Percentiles rank a stretch among this genome's conserved stretches.
phyloP scores from a whole-genome alignment of 2,113 vertebrate species.

The Speoplatyrhinus poulsoni region DNA sequence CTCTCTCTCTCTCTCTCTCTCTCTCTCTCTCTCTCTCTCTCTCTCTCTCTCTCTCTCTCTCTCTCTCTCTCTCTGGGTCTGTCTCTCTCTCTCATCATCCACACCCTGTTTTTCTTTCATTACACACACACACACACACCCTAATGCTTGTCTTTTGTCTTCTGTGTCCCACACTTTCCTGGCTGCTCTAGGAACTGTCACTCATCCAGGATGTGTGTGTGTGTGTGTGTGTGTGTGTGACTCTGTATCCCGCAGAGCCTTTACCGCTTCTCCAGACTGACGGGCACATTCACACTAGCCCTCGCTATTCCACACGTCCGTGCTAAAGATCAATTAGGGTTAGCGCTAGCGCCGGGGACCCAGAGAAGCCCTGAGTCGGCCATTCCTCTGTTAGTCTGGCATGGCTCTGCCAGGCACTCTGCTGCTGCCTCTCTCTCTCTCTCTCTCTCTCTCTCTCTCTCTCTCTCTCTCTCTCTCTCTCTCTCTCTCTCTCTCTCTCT shows the following conservation, averaged over 20 bases:
- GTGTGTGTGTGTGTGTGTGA: slow-evolving; percentile 45
- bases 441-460: slow-evolving; percentile 29
- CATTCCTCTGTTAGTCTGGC: slow-evolving; percentile 63
- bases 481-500: background rate
- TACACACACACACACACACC: background rate
- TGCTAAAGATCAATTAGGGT: slow-evolving; percentile 48
- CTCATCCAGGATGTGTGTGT: slow-evolving; percentile 20
- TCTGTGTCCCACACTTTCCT: slow-evolving; percentile 37
- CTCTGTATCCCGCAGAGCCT: slow-evolving; percentile 19
- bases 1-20: no score
- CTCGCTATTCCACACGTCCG: slow-evolving; percentile 46
- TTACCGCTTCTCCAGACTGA: slow-evolving; percentile 21
- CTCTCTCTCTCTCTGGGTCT: slow-evolving; percentile 6
- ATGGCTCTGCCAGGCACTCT: slow-evolving; percentile 58
- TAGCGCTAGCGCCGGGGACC: slow-evolving; percentile 53
- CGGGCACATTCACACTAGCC: background rate
- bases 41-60: background rate
- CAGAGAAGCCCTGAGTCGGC: slow-evolving; percentile 47
- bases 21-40: no score
- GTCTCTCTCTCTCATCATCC: slow-evolving; percentile 27
- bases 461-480: slow-evolving; percentile 24
- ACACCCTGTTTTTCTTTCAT: slow-evolving; percentile 12
- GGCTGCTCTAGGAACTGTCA: no score
- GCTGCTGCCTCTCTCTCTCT: slow-evolving; percentile 61
- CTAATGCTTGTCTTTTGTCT: slow-evolving; percentile 14